Percentiles rank a stretch among this genome's conserved stretches.
phyloP scores from a whole-genome alignment of 2,888 invertebrate genomes.

The Meliscaeva auricollis region DNA sequence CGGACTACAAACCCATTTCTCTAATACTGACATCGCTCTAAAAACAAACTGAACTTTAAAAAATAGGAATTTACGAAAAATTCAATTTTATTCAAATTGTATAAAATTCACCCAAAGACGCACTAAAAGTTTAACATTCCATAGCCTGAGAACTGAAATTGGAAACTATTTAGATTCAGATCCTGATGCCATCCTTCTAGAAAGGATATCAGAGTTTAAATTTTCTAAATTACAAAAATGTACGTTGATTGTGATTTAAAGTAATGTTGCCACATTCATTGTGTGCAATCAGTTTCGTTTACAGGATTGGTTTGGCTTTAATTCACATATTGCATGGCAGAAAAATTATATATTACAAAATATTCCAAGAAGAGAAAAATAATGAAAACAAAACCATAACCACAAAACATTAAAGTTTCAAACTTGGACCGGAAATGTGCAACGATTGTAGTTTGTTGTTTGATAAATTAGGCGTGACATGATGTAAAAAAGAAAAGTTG shows the following conservation, averaged over 20 bases:
- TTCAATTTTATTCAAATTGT: not conserved
- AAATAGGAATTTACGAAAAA: conserved; percentile 12
- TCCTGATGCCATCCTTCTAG: not conserved
- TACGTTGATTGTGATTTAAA: conserved; percentile 54
- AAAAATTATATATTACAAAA: conserved; percentile 27
- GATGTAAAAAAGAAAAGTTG: conserved; percentile 13
- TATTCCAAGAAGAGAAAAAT: not conserved
- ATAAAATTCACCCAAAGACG: too few species aligned
- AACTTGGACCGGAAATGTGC: conserved; percentile 18
- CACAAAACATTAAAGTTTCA: conserved; percentile 13
- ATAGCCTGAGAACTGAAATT: too few species aligned
- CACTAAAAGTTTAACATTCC: not conserved
- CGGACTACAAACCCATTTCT: too few species aligned
- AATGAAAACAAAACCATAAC: not conserved
- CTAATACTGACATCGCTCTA: too few species aligned
- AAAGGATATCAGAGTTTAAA: conserved; percentile 2
- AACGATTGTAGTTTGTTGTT: conserved; percentile 29
- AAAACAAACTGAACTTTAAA: conserved; percentile 14
- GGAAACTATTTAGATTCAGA: not conserved
- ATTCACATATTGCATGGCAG: conserved; percentile 64
- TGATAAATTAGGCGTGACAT: conserved; percentile 48
- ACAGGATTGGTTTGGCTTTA: conserved; percentile 24
- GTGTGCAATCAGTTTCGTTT: conserved; percentile 27
- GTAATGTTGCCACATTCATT: conserved; percentile 51
- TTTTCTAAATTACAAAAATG: not conserved